phyloP scores from a whole-genome alignment of 2,113 vertebrate genomes.

The Setophaga coronata region DNA sequence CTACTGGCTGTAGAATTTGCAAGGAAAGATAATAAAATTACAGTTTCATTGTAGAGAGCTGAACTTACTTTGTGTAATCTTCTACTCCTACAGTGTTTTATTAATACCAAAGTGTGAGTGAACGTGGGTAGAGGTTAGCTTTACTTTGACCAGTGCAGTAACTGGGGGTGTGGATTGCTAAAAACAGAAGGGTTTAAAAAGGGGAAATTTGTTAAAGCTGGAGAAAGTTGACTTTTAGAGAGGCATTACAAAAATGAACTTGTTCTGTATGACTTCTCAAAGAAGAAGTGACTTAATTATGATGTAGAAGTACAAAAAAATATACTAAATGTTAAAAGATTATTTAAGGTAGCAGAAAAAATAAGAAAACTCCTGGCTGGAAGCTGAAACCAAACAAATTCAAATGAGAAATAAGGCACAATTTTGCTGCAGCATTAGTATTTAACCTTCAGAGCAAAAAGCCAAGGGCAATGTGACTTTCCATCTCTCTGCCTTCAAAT shows the following conservation, averaged over 20 bases:
- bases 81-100: neutral
- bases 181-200: neutral
- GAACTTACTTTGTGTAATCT: neutral
- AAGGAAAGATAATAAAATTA: neutral
- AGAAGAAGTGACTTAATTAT: neutral
- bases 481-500: neutral
- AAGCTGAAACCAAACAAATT: constrained; percentile 32
- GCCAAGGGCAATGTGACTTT: neutral
- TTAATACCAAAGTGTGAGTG: neutral
- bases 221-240: neutral
- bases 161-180: neutral
- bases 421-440: neutral
- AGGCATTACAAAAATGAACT: neutral
- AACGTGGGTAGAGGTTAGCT: neutral
- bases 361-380: neutral
- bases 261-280: neutral
- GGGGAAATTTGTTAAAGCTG: neutral
- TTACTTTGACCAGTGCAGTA: neutral
- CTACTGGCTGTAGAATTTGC: neutral
- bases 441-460: constrained; percentile 43
- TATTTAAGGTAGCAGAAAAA: neutral
- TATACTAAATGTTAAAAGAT: neutral
- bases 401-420: neutral
- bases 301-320: neutral
- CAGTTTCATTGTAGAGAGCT: neutral